Evolutionary conservation across 2,888 invertebrate species (phyloP), one percentile per base, ranked within the genome.

Genomic region (Ptilodon capucinus): DNA sequence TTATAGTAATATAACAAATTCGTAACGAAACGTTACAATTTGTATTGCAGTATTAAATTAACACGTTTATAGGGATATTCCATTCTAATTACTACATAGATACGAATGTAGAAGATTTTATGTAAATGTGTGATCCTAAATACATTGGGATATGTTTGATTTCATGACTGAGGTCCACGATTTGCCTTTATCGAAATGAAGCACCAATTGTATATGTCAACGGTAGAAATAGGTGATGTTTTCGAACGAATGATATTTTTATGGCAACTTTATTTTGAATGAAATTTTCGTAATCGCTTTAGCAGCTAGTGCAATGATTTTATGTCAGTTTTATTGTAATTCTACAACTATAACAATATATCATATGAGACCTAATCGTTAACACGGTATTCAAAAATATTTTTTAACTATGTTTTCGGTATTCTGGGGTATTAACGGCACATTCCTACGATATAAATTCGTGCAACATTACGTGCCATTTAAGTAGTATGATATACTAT

Each of bases 301-400:
- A 87, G 86, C 86, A 86, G 84, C 84, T 86, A 86, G 86, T 83
- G 85, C 81, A 84, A 80, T 76, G 64, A 74, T 74, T 69, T 73
- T n/a, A n/a, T n/a, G n/a, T n/a, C n/a, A n/a, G n/a, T n/a, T n/a
- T n/a, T 71, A 57, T 63, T 64, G 62, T 61, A 48, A 51, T 42
- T 40, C 14, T 42, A 39, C 39, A 48, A 42, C 35, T 55, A 69
- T 64, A 59, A 68, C 54, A 60, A 61, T 71, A 62, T 73, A 57
- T 45, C 52, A 54, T 61, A 71, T 69, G 68, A 64, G 63, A 71
- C 62, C 63, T 64, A 56, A 68, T 61, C 63, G 54, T 56, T 52
- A 57, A 55, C 51, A 57, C 47, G 41, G 44, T 61, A 57, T 64
- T 61, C 48, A 53, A 59, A 57, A 52, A 59, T 56, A 54, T 63